Evolutionary conservation across 1,140 invertebrate species (phyloP).

Genomic region (Drosophila erecta): DNA sequence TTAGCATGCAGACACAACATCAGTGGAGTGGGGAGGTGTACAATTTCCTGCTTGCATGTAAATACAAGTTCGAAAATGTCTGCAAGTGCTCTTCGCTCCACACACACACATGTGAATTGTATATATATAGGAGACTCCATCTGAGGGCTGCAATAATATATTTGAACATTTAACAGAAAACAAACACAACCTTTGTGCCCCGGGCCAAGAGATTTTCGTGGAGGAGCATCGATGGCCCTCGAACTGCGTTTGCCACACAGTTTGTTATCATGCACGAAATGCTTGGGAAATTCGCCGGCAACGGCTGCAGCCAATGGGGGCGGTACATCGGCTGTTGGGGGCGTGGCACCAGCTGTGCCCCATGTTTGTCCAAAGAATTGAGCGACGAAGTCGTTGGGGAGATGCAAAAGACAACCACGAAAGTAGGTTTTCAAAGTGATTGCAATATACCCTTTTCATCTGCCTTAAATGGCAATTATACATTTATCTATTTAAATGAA

Average conservation of each 20-base stretch:
- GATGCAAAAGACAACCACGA: constrained; percentile 26
- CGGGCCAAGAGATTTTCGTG: constrained; percentile 29
- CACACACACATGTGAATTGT: neutral
- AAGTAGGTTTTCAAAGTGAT: neutral
- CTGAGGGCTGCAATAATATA: constrained; percentile 75
- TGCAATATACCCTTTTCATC: constrained; percentile 13
- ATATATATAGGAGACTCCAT: neutral
- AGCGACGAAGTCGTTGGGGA: constrained; percentile 25
- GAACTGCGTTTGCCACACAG: constrained; percentile 60
- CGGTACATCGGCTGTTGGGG: constrained; percentile 13
- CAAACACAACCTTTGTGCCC: constrained; percentile 81
- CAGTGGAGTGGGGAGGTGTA: constrained; percentile 4
- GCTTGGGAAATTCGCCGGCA: constrained; percentile 61
- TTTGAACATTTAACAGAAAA: constrained; percentile 83
- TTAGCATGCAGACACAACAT: constrained; percentile 66
- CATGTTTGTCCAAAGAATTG: constrained; percentile 79
- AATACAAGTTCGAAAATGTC: constrained; percentile 64
- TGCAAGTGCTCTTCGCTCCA: constrained; percentile 43
- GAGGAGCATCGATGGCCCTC: constrained; percentile 67
- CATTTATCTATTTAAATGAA: no score
- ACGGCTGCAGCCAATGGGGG: constrained; percentile 10
- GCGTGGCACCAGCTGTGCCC: constrained; percentile 33
- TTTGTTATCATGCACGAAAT: constrained; percentile 81
- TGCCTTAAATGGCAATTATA: no score
- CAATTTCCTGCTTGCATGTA: constrained; percentile 49